Evolutionary conservation across 2,113 vertebrate genomes (phyloP), one percentile per base, ranked within the genome.

Genomic region (Elephantulus edwardii): DNA sequence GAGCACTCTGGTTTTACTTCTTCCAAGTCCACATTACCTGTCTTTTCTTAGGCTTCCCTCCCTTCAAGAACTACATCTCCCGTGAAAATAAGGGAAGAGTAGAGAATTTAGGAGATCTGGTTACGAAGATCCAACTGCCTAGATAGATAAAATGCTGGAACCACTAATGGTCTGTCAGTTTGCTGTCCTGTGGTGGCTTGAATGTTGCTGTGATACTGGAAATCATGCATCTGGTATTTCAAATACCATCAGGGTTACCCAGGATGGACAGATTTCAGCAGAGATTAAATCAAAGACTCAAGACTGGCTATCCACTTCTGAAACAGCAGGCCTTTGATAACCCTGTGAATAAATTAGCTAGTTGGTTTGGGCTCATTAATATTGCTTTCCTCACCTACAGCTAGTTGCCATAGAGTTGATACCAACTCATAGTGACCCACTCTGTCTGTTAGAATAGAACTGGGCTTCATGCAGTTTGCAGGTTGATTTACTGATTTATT

Each of bases 81-180:
- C 12, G 9, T 54, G 66, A 86, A 91, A 90, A 79, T 38, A 60
- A 33, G 28, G 44, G 62, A 8, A 30, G 8, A 33, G 22, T 22
- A 70, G 56, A 91, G 62, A 93, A 68, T 16, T 72, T 68, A 74
- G 89, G 66, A 70, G n/a, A 20, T 46, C 38, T 80, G 44, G 46
- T 40, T 50, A 28, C 44, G 62, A 84, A 77, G 35, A n/a, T 81
- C 40, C 46, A 85, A 48, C 5, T 88, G 40, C 66, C 14, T 89
- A 50, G 46, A 35, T 87, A 91, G 14, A 54, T 10, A 56, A 56
- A 83, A 77, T 78, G 79, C 26, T 68, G 74, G 28, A 50, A n/a
- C 42, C 12, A 78, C 72, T 44, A 20, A 5, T 87, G n/a, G n/a
- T n/a, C n/a, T n/a, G n/a, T n/a, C n/a, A n/a, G n/a, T n/a, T n/a